phyloP scores from a whole-genome alignment of 37 sponge, comb jelly and placozoan species.

The Haliclona indistincta region DNA sequence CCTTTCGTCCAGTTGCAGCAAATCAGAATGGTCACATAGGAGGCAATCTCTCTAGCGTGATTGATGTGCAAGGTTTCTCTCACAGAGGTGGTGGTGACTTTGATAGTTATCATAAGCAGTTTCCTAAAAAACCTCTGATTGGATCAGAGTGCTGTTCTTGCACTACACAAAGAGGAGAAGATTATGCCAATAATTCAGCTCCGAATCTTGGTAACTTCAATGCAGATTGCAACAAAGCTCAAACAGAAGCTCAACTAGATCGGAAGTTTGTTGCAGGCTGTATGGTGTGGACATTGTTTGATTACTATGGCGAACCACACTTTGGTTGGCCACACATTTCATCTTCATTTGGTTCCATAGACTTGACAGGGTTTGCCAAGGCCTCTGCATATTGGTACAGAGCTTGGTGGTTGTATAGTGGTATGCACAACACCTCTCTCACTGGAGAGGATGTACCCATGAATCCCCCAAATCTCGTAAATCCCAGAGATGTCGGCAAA shows the following conservation, averaged over 20 bases:
- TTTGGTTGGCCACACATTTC: conserved; percentile 58
- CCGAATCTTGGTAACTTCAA: conserved; percentile 28
- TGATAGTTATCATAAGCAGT: conserved; percentile 32
- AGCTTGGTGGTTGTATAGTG: conserved; percentile 62
- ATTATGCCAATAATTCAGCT: not conserved
- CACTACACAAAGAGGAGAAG: conserved; percentile 33
- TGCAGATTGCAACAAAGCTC: conserved; percentile 47
- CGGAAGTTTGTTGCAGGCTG: conserved; percentile 52
- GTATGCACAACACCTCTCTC: conserved; percentile 12
- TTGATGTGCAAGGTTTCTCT: conserved; percentile 68
- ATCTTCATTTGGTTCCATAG: conserved; percentile 61
- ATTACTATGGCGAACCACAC: conserved; percentile 53
- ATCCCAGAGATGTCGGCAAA: conserved; percentile 13
- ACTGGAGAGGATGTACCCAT: conserved; percentile 30
- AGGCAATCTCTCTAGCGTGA: conserved; percentile 14
- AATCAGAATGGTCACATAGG: conserved; percentile 29
- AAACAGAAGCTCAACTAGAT: conserved; percentile 31
- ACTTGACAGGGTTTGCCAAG: conserved; percentile 66
- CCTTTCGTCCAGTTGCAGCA: conserved; percentile 51
- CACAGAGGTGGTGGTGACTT: conserved; percentile 33
- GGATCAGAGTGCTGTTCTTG: conserved; percentile 22
- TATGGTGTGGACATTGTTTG: conserved; percentile 73
- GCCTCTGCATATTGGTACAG: conserved; percentile 68
- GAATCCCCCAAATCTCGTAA: conserved; percentile 31
- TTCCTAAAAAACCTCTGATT: conserved; percentile 45